Base-by-base conservation (phyloP, 2,888 invertebrate species). In the Cosmopolites sordidus region DNA sequence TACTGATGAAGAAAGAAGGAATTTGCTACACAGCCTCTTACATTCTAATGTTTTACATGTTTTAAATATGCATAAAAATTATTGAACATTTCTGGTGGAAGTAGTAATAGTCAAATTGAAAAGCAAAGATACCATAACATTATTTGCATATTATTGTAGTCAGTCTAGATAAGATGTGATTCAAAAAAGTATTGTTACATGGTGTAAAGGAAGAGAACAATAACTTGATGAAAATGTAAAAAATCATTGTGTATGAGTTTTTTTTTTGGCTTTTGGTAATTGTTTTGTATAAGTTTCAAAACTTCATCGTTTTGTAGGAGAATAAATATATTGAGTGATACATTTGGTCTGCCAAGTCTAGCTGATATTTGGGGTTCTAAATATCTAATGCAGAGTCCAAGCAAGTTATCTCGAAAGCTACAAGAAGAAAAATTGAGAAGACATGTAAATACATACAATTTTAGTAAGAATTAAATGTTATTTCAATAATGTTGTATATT, bases 371-470 rank as follows among this genome's bases (percentile, higher is more conserved):
- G 86, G 86, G 81, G 56, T 39, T 42, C 54, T 12, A 60, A 59
- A 2, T 58, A 54, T 41, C 41, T 58, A n/a, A 50, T 50, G n/a
- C 65, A 62, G 45, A 56, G 54, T 40, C 55, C 52, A 1, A 44
- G 39, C 16, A 58, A 54, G 30, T 50, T 64, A 45, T 45, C 60
- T 30, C 68, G 75, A 29, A 83, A 82, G 65, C 71, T 89, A 1
- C 86, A 89, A 67, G 90, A 90, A 69, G 90, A 91, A 69, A 83
- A 83, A 66, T 74, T 87, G 33, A 79, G 88, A 54, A 77, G 91
- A 66, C 84, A 88, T 77, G 89, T 89, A 76, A 74, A 74, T 40
- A 18, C 44, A n/a, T n/a, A 38, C n/a, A 5, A 54, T 33, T 48
- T 48, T 49, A 43, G 14, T 16, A 16, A 41, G 3, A 41, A 15